Evolutionary conservation across 2,888 invertebrate species (phyloP), one percentile per base, ranked within the genome.

Genomic region (Reticulitermes lucifugus): DNA sequence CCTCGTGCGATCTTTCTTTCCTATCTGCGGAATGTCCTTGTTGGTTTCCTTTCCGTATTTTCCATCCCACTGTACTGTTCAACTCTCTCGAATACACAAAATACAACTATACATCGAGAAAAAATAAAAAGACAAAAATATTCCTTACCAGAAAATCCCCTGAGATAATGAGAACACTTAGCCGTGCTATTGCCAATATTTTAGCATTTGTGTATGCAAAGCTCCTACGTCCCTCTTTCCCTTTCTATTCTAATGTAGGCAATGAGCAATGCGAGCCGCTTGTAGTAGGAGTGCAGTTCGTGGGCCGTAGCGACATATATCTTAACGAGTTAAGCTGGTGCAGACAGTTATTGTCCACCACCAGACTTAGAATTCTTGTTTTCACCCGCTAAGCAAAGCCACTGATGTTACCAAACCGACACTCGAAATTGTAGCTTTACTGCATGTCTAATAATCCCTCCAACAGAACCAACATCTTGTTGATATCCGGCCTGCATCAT

Each of bases 161-260:
- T 6, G 81, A 70, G 70, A 70, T 70, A 81, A 81, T 81, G 81
- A 81, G 81, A 25, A 46, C 70, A 43, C 81, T 65, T 65, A 81
- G 81, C 81, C 65, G 35, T 14, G 65, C 25, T 25, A 70, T 43
- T 81, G 81, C 81, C 81, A 81, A 81, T 81, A 81, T 81, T 81
- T 81, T 70, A 81, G 81, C 81, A 81, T 81, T 80, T 81, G 79
- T 81, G 81, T 70, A 25, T 46, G 70, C 9, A n/a, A 70, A 80
- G 60, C 35, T 60, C 46, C 81, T 81, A 43, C 43, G 22, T 29
- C 55, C 25, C 65, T 81, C 25, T 21, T 4, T 9, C n/a, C 1
- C 35, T 18, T 18, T 22, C 41, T 21, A 29, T 21, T 60, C 80
- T 81, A 81, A 81, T 35, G 80, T 59, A 35, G 81, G 81, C 46